Conservation (phyloP, 2,888 invertebrate species). For the Tipula lateralis region DNA sequence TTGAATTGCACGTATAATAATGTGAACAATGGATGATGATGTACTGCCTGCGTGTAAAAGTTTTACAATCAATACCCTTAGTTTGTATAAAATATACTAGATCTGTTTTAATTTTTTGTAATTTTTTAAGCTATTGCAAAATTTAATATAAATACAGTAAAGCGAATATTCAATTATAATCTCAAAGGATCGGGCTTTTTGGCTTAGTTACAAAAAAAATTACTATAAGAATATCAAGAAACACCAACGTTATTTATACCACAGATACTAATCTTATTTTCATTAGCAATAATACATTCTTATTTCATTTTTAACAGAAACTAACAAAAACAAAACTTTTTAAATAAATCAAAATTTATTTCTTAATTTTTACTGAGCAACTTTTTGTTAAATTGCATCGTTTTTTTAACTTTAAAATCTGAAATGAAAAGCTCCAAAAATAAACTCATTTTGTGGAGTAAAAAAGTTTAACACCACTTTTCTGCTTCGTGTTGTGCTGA, state of each 20-base stretch:
- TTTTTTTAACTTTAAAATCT: neutral
- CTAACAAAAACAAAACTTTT: neutral
- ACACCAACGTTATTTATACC: neutral
- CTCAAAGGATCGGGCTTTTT: neutral
- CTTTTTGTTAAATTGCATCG: neutral
- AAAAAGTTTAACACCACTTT: neutral
- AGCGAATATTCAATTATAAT: no score
- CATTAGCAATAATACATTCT: constrained; percentile 1
- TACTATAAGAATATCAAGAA: neutral
- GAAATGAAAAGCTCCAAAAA: neutral
- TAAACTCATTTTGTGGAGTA: neutral
- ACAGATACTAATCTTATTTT: constrained; percentile 19
- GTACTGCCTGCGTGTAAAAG: no score
- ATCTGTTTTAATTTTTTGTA: no score
- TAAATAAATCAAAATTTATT: constrained; percentile 19
- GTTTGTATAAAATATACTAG: no score
- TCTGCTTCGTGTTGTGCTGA: neutral
- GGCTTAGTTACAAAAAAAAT: neutral
- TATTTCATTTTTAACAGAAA: neutral
- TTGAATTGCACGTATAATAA: no score
- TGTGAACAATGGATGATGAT: no score
- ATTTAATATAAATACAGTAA: no score
- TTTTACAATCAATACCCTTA: neutral
- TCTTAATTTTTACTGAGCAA: no score
- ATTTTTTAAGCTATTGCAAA: no score